Base-by-base conservation (phyloP, 2,888 invertebrate genomes). In the Caenorhabditis imperialis region DNA sequence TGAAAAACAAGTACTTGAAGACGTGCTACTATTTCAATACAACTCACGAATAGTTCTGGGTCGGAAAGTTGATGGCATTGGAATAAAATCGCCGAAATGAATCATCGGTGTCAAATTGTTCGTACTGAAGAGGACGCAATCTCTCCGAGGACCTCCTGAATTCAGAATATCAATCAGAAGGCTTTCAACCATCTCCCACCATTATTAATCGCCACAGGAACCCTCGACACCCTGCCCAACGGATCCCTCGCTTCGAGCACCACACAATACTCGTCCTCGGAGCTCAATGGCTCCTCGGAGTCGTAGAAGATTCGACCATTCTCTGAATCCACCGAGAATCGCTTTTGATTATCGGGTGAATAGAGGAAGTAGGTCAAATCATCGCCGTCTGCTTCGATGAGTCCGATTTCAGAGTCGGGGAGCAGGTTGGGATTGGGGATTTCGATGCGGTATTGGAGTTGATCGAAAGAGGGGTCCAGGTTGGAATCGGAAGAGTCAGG, bases 171-270 rank as follows among this genome's bases (percentile, higher is more conserved):
- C 5, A 5, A 40, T 40, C 18, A 5, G 5, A 40, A n/a, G 14
- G n/a, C n/a, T n/a, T n/a, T n/a, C n/a, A 18, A 33, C 23, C 23
- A 40, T 30, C 18, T 3, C 63, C 12, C 7, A 72, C 76, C 79
- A 53, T 75, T 75, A 25, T 79, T 79, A 5, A 79, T 62, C 8
- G 79, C 69, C 8, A 79, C 65, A 1, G 79, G 79, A 0, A 79
- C 79, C 30, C 67, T 50, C 18, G 71, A 57, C 8, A 54, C 48
- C 38, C 72, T 63, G 37, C 77, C 79, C 30, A 53, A n/a, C 2
- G 60, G 22, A 55, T 79, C 77, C 22, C 58, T 25, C 0, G 73
- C 79, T 38, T 73, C 77, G 33, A 79, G n/a, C 18, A 79, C 62
- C 5, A 77, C 50, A 54, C 79, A 79, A 48, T 63, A 75, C 33